These are phyloP conservation scores for Leuciscus idus DNA, from an alignment of 2,113 vertebrate species.

Conservation along the genomic window DNA sequence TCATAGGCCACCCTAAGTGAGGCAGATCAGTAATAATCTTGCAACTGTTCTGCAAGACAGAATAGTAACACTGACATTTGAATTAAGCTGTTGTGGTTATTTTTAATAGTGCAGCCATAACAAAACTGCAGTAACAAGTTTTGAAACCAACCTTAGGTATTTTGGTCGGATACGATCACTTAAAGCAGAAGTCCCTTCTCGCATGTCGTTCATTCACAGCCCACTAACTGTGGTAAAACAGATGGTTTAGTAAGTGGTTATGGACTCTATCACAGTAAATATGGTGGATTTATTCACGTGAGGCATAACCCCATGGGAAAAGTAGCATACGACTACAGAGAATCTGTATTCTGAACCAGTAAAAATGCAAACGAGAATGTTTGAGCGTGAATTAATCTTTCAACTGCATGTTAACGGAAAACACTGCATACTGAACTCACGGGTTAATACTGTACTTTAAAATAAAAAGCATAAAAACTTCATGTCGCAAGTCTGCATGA, in stretches of 20 bases:
- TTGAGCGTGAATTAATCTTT: not conserved
- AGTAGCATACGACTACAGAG: not conserved
- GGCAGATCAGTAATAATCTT: no score
- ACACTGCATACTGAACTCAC: not conserved
- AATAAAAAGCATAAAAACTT: not conserved
- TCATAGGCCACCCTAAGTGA: no score
- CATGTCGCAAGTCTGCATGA: not conserved
- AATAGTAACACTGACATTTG: not conserved
- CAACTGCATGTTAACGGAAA: not conserved
- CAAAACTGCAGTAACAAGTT: constrained; percentile 2
- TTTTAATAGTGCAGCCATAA: not conserved
- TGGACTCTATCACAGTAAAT: constrained; percentile 2
- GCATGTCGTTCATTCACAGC: not conserved
- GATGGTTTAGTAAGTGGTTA: constrained; percentile 2
- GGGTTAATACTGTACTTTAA: not conserved
- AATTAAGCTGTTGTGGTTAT: not conserved
- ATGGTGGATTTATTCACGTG: not conserved
- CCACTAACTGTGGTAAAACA: not conserved
- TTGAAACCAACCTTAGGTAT: constrained; percentile 12
- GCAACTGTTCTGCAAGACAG: not conserved
- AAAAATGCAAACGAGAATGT: not conserved
- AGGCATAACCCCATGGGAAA: not conserved
- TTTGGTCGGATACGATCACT: not conserved
- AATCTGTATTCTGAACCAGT: not conserved
- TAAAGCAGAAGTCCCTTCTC: not conserved